Base-by-base conservation (phyloP, 1,140 invertebrate species). In the Drosophila sechellia region DNA sequence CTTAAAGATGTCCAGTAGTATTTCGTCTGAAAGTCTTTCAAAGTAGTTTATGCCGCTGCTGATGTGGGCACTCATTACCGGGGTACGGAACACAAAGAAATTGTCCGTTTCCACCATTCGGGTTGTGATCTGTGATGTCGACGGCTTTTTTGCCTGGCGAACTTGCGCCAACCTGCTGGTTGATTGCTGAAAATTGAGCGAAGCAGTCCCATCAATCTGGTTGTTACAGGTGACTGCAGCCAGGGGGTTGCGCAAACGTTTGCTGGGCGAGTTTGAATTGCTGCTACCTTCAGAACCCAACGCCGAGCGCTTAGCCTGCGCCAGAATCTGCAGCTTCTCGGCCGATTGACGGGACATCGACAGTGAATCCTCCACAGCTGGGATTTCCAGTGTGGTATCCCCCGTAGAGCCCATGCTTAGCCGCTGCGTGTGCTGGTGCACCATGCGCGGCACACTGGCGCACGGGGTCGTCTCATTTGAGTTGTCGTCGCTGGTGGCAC, bases 1-100 rank as follows among this genome's bases (percentile, higher is more conserved):
- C 79, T 95, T 94, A 63, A 98, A 95, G 39, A 98, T 95, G 73
- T 95, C 94, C n/a, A 98, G 91, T 15, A 98, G 94, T 63, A 98
- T 95, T 92, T 98, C 97, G 93, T 98, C 97, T 0, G 96, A 96
- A 48, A 97, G 83, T 61, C 93, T 93, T n/a, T 94, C 93, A 77
- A 95, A 95, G 76, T 94, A 92, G 90, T 95, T 94, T 22, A 85
- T 80, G 0, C 79, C 87, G 35, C 77, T 89, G 39, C 20, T 68
- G 2, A 84, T 77, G 25, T 79, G 81, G 1, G 79, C 77, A 17
- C 57, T 79, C 71, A 85, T 80, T 1, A 39, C n/a, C 6, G 70
- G 74, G 13, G 64, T 76, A 12, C 90, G 76, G 73, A 84, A 93
- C 8, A 90, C 59, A 61, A 91, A 91, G 52, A 91, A 92, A 13